Conservation (phyloP, 1,140 invertebrate species). For the Saccostrea echinata region DNA sequence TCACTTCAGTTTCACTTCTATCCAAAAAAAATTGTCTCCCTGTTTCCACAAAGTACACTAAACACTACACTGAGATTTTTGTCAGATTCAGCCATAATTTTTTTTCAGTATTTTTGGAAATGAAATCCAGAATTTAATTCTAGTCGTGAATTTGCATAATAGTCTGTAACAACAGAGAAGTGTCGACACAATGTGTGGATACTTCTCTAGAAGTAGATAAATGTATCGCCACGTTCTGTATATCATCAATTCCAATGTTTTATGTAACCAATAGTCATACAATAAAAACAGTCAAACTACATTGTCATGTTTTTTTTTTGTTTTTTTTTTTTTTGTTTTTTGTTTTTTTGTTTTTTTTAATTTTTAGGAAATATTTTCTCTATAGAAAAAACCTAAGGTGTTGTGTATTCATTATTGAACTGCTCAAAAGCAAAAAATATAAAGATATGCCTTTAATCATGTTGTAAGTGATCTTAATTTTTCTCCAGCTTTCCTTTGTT, state of each 20-base stretch:
- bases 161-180: background rate
- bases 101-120: background rate
- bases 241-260: conserved; percentile 19
- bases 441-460: too few relatives aligned
- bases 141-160: conserved; percentile 39
- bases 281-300: background rate
- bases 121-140: background rate
- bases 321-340: too few relatives aligned
- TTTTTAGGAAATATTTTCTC: too few relatives aligned
- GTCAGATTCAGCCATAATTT: background rate
- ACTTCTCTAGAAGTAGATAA: background rate
- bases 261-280: conserved; percentile 20
- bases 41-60: background rate
- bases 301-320: background rate
- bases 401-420: too few relatives aligned
- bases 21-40: background rate
- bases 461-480: too few relatives aligned
- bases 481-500: too few relatives aligned
- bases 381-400: too few relatives aligned
- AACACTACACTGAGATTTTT: background rate
- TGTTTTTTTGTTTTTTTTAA: too few relatives aligned
- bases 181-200: background rate
- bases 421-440: too few relatives aligned
- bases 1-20: background rate
- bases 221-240: background rate